These are phyloP conservation scores for Rousettus leschenaultii DNA, from an alignment of 2,113 vertebrate genomes.

Conservation along the genomic window DNA sequence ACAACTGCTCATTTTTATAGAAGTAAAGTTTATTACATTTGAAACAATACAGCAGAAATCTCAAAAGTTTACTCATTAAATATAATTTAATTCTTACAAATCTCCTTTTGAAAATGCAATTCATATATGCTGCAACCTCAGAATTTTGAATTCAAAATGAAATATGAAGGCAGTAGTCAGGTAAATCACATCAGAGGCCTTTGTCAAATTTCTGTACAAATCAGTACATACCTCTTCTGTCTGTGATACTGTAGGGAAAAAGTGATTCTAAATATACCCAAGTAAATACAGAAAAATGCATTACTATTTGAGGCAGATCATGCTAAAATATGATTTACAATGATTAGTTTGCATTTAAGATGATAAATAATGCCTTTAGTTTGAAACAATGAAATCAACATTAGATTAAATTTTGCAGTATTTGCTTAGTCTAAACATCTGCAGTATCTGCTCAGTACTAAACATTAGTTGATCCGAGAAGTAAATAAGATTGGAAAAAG, in stretches of 20 bases:
- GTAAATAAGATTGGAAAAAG: conserved; percentile 38
- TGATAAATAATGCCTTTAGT: conserved; percentile 8
- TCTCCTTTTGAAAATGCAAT: conserved; percentile 70
- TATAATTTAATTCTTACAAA: conserved; percentile 75
- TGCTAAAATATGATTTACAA: conserved; percentile 70
- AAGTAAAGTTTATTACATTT: conserved; percentile 79
- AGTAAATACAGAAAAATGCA: conserved; percentile 64
- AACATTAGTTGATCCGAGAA: conserved; percentile 42
- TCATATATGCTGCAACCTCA: conserved; percentile 60
- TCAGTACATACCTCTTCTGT: conserved; percentile 35
- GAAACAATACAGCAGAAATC: conserved; percentile 76
- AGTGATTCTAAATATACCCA: conserved; percentile 62
- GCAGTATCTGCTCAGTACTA: conserved; percentile 27
- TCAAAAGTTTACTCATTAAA: conserved; percentile 77
- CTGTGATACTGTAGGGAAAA: conserved; percentile 44
- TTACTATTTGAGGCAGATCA: conserved; percentile 69
- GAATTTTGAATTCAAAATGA: conserved; percentile 67
- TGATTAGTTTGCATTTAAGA: conserved; percentile 67
- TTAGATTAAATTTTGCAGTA: conserved; percentile 37
- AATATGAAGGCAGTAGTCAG: conserved; percentile 65
- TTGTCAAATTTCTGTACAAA: conserved; percentile 59
- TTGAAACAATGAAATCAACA: conserved; percentile 56
- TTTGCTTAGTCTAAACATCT: conserved; percentile 25
- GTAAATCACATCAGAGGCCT: conserved; percentile 60
- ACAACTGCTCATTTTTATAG: conserved; percentile 71